Percentiles rank a stretch among this genome's conserved stretches.
These are phyloP conservation scores for Falco rusticolus DNA, from an alignment of 2,797 vertebrate genomes.

Conservation along the genomic window DNA sequence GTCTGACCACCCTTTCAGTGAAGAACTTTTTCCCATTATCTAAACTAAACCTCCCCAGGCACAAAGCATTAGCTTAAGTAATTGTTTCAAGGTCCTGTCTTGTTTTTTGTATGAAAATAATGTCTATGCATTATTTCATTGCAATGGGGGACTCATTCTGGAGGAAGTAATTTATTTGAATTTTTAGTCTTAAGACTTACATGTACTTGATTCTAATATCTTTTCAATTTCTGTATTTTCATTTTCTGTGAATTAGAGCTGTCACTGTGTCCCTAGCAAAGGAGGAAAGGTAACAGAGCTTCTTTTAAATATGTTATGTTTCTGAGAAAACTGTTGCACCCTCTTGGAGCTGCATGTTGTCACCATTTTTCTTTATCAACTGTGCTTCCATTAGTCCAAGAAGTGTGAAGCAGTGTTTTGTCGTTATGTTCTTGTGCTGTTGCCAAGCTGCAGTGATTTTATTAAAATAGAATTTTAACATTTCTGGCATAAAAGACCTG, in stretches of 20 bases:
- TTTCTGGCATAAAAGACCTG: neutral
- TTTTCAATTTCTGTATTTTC: neutral
- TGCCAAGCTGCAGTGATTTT: neutral
- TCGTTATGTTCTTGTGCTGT: neutral
- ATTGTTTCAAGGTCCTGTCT: neutral
- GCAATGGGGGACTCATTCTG: neutral
- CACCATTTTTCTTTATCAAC: neutral
- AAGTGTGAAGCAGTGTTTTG: neutral
- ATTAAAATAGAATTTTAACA: neutral
- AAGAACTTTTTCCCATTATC: too few relatives aligned
- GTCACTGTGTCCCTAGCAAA: neutral
- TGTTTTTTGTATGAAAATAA: neutral
- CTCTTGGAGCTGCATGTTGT: neutral
- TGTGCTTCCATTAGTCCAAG: neutral
- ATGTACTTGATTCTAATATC: neutral
- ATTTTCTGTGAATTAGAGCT: neutral
- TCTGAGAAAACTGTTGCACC: neutral
- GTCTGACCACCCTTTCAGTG: too few relatives aligned
- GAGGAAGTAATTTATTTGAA: neutral
- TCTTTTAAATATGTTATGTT: neutral
- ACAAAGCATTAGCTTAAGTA: neutral
- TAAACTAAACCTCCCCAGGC: too few relatives aligned
- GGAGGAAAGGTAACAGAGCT: neutral
- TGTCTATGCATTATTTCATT: neutral
- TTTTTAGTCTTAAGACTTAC: neutral